phyloP scores from a whole-genome alignment of 1,140 invertebrate species.

The Bombus sibiricus region DNA sequence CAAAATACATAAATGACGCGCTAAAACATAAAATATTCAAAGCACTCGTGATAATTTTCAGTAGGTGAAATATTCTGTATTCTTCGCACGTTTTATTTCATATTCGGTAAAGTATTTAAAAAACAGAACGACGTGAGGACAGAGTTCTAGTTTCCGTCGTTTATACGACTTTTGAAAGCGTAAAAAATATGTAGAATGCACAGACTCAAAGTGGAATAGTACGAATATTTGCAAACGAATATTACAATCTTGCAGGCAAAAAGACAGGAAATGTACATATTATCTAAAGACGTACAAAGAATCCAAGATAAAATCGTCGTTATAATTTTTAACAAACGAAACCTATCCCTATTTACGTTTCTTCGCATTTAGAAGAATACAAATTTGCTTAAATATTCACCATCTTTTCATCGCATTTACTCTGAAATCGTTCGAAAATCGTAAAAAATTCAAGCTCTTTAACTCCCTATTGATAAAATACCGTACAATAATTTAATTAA shows the following conservation, averaged over 20 bases:
- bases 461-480: no score
- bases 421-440: background rate
- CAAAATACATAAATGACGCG: no score
- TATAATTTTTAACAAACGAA: no score
- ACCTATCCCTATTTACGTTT: no score
- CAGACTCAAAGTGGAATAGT: background rate
- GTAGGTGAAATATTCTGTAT: background rate
- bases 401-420: no score
- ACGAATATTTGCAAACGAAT: background rate
- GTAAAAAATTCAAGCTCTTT: background rate
- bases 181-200: no score
- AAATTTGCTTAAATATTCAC: no score
- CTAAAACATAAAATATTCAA: background rate
- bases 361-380: no score
- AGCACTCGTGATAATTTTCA: background rate
- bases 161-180: no score
- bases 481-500: background rate
- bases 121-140: background rate
- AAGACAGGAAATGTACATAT: background rate
- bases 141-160: no score
- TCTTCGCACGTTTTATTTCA: background rate
- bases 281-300: no score
- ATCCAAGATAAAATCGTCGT: no score
- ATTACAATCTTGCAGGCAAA: background rate
- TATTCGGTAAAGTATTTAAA: background rate